Base-by-base conservation (phyloP, 2,113 vertebrate species). In the Felis catus region DNA sequence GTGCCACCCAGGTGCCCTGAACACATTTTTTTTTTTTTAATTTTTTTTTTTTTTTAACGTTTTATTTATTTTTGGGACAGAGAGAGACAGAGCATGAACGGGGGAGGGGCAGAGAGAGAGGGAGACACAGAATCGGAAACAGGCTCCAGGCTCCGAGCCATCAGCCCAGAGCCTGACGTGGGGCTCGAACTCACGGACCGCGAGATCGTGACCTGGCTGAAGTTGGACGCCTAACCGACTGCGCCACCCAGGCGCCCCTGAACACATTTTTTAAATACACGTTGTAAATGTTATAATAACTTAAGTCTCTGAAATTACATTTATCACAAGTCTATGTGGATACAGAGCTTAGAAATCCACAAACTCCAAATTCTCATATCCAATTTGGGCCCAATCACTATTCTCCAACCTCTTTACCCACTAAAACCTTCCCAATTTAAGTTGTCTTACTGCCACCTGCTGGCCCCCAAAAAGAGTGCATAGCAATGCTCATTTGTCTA, bases 381-480 rank as follows among this genome's bases (percentile, higher is more conserved):
- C 76, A 73, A 25, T 79, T 27, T 73, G 58, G 88, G 21, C 27
- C 51, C 11, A 80, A 89, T 78, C 86, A 89, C 31, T 76, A 25
- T n/a, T 95, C 61, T 68, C 45, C 19, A 63, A n/a, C 11, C 55
- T 94, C 27, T 85, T 36, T 7, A 68, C n/a, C 14, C 48, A 78
- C 33, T 11, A 85, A 82, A 82, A 65, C 29, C 18, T n/a, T 84
- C 51, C 16, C 58, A n/a, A 15, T 41, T 39, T 63, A 58, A 93
- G 78, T 21, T 19, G 5, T 78, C 78, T 74, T 92, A 61, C 92
- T 89, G 91, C 96, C 97, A 93, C 81, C 98, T 96, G 45, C 95
- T 95, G 97, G 96, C 39, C n/a, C 51, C 29, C 19, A 92, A 19
- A 31, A 39, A 81, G 33, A 36, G 19, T 25, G 45, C 79, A 48